These are phyloP conservation scores for Panurus biarmicus DNA, from an alignment of 2,113 vertebrate species.

Conservation along the genomic window DNA sequence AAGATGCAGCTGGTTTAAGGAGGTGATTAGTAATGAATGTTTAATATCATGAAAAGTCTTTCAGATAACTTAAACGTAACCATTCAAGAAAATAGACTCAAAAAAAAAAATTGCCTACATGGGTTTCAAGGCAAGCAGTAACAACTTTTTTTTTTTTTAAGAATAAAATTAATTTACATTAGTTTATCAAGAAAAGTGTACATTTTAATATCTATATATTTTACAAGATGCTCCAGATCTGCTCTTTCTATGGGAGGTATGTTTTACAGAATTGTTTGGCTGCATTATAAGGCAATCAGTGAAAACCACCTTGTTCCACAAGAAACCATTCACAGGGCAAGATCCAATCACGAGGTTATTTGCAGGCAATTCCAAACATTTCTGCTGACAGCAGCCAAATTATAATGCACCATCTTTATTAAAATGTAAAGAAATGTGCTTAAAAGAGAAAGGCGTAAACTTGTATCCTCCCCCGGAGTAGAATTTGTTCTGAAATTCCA, in stretches of 20 bases:
- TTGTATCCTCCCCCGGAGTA: constrained; percentile 89
- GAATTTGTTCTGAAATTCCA: constrained; percentile 99
- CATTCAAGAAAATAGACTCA: constrained; percentile 1
- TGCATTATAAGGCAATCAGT: constrained; percentile 78
- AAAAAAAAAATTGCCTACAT: not conserved
- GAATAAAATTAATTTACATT: constrained; percentile 57
- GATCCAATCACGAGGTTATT: constrained; percentile 40
- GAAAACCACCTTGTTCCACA: constrained; percentile 48
- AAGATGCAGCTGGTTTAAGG: not conserved
- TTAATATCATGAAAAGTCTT: not conserved
- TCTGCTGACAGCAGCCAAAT: constrained; percentile 19
- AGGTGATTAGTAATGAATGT: not conserved
- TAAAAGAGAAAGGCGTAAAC: constrained; percentile 90
- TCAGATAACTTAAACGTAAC: not conserved
- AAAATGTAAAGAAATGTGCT: constrained; percentile 82
- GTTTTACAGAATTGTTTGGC: constrained; percentile 69
- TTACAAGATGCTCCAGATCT: constrained; percentile 59
- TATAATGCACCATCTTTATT: constrained; percentile 73
- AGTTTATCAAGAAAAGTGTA: constrained; percentile 53
- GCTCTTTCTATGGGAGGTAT: constrained; percentile 51
- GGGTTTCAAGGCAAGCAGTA: constrained; percentile 17
- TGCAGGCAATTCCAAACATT: constrained; percentile 22
- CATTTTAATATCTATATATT: not conserved
- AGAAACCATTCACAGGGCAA: not conserved
- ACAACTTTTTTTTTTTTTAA: not conserved